These are phyloP conservation scores for Tringa solitaria DNA, from an alignment of 2,113 vertebrate species.

Conservation along the genomic window DNA sequence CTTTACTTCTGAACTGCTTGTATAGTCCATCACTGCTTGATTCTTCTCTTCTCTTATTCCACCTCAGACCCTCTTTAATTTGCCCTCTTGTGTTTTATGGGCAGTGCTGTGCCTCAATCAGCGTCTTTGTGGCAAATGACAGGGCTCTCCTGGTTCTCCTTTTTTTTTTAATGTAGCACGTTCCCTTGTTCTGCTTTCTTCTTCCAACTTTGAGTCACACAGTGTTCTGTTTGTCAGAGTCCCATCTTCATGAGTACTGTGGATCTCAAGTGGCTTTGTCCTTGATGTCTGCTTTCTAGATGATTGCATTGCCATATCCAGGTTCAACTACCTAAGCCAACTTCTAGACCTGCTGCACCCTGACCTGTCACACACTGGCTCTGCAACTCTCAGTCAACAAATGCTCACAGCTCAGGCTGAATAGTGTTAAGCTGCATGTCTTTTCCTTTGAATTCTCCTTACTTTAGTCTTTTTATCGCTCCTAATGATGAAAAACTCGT, in stretches of 20 bases:
- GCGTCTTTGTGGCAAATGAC: neutral
- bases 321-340: neutral
- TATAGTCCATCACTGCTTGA: neutral
- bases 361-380: neutral
- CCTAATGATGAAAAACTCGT: constrained; percentile 13
- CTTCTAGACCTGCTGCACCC: neutral
- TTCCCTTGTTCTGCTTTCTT: neutral
- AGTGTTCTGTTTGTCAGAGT: neutral
- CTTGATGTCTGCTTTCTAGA: constrained; percentile 1
- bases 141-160: neutral
- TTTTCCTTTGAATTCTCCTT: constrained; percentile 14
- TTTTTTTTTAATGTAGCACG: neutral
- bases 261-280: constrained; percentile 5
- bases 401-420: neutral
- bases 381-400: neutral
- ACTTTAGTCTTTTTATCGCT: neutral
- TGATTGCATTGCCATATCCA: neutral
- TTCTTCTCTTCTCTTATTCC: neutral
- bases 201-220: neutral
- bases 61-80: neutral
- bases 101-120: neutral
- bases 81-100: neutral
- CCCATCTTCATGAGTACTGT: neutral
- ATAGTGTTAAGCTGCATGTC: neutral
- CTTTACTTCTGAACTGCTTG: neutral